Conservation (phyloP, 2,113 vertebrate genomes). For the Hippopotamus amphibius region DNA sequence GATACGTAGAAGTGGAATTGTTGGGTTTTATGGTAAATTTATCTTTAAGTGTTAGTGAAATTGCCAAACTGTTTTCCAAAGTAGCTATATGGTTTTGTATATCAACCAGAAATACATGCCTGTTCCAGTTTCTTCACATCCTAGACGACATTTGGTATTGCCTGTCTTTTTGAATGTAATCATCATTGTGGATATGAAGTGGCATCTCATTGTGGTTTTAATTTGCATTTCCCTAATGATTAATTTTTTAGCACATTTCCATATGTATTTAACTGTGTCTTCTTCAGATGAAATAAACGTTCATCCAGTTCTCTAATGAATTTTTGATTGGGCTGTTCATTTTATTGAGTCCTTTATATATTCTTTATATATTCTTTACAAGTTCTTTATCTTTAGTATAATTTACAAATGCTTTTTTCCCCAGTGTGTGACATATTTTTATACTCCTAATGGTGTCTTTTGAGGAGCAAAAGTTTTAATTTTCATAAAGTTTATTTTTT, state of each 20-base stretch:
- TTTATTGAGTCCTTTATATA: not conserved
- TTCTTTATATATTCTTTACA: not conserved
- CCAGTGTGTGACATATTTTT: not conserved
- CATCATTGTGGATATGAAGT: not conserved
- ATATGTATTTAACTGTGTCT: not conserved
- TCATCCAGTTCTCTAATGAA: not conserved
- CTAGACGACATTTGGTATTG: not conserved
- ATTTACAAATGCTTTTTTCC: not conserved
- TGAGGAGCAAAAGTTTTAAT: not conserved
- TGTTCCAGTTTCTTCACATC: not conserved
- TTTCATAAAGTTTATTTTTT: not conserved
- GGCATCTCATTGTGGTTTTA: not conserved
- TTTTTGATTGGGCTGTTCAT: not conserved
- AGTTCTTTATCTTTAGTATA: not conserved
- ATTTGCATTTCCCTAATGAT: not conserved
- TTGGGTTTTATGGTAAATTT: not conserved
- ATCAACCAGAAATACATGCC: not conserved
- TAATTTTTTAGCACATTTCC: not conserved
- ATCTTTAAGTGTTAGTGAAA: not conserved
- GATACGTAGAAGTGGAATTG: not conserved
- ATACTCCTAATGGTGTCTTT: not conserved
- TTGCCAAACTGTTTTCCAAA: not conserved
- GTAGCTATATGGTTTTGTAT: not conserved
- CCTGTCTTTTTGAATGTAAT: not conserved
- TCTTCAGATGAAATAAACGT: constrained; percentile 10